These are phyloP conservation scores for Watsonalla cultraria DNA, from an alignment of 2,888 invertebrate species.

Conservation along the genomic window DNA sequence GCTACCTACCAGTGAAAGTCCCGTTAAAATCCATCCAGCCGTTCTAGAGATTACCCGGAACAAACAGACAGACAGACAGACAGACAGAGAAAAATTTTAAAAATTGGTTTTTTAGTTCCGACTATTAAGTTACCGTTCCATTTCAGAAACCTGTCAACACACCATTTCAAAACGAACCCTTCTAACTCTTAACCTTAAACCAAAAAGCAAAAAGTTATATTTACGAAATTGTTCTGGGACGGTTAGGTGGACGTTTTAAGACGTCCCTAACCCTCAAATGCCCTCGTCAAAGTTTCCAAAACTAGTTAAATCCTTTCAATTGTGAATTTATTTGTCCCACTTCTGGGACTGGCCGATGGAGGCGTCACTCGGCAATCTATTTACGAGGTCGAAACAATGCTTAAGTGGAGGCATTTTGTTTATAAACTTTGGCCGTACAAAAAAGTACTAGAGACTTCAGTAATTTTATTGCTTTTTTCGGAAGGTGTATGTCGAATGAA, in stretches of 20 bases:
- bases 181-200: not conserved
- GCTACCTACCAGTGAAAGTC: no score
- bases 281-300: constrained; percentile 36
- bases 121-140: no score
- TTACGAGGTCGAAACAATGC: not conserved
- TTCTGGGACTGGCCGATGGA: constrained; percentile 33
- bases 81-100: no score
- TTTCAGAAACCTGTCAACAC: not conserved
- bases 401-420: not conserved
- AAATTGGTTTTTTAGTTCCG: no score
- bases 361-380: constrained; percentile 10
- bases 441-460: not conserved
- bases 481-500: no score
- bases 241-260: constrained; percentile 31
- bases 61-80: no score
- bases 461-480: no score
- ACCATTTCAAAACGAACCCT: not conserved
- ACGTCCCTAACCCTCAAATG: constrained; percentile 17
- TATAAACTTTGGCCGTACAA: not conserved
- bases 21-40: no score
- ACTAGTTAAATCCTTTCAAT: constrained; percentile 50
- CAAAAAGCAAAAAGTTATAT: not conserved
- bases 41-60: no score
- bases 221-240: constrained; percentile 4
- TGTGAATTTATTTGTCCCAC: constrained; percentile 30